Base-by-base conservation (phyloP, 2,888 invertebrate genomes). In the Meganola albula region DNA sequence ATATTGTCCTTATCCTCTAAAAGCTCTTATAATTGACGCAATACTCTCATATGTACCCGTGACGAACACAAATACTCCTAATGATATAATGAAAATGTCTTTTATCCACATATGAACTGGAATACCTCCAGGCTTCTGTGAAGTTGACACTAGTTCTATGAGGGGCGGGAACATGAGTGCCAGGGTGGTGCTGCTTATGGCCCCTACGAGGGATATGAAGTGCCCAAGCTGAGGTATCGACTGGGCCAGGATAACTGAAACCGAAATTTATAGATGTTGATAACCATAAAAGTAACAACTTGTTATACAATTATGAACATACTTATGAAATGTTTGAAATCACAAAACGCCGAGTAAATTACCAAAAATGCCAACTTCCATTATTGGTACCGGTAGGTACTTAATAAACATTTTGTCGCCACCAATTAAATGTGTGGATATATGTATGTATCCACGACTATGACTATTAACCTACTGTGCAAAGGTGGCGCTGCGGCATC, bases 161-260 rank as follows among this genome's bases (percentile, higher is more conserved):
- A 96, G 87, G 0, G 97, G 94, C 1, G 97, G 97, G 63, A 97
- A 93, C 22, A 97, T 88, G 20, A 98, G 87, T 0, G 96, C 96
- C 42, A 98, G 77, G 0, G 94, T 91, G 3, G 96, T 93, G 51
- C 95, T 94, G 64, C 96, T 95, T 0, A 97, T 88, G 0, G 97
- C 95, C 3, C 98, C 98, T 13, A 98, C 94, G 41, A 98, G 74
- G 0, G 97, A 96, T 50, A 98, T 97, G 75, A 97, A 95, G 1
- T 95, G 83, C 2, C 92, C 92, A 42, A 98, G 78, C 51, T 94
- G 90, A 0, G 97, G 97, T 36, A 98, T 93, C 1, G 92, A 87
- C 64, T 94, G 94, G 0, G 97, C 97, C 48, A 97, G 76, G 6
- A 90, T 74, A 84, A 97, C 96, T 97, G 87, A 20, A 20, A 20